Conservation (phyloP, 2,888 invertebrate genomes). For the Amphipoea lucens region DNA sequence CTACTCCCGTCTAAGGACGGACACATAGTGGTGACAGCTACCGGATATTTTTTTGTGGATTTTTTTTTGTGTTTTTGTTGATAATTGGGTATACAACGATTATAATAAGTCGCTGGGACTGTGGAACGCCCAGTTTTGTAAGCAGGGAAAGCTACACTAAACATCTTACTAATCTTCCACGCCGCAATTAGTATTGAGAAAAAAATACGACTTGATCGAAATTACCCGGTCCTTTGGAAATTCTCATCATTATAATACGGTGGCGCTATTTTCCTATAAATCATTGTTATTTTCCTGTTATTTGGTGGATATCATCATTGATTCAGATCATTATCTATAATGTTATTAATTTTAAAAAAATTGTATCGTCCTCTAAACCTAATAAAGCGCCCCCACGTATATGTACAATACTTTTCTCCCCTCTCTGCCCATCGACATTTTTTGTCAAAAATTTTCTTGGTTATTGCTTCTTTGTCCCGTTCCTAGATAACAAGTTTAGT, state of each 20-base stretch:
- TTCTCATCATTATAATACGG: conserved; percentile 34
- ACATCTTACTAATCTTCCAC: conserved; percentile 48
- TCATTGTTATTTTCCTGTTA: conserved; percentile 44
- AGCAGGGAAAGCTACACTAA: conserved; percentile 32
- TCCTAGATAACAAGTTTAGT: conserved; percentile 33
- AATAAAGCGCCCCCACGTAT: conserved; percentile 1
- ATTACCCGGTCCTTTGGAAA: conserved; percentile 26
- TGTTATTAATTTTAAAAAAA: conserved; percentile 33
- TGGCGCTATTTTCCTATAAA: conserved; percentile 19
- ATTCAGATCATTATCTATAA: conserved; percentile 20
- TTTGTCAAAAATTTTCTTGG: conserved; percentile 25
- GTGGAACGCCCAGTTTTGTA: conserved; percentile 3
- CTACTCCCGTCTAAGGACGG: conserved; percentile 58
- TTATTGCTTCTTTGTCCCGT: conserved; percentile 46
- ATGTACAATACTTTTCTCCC: conserved; percentile 22
- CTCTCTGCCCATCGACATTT: conserved; percentile 6
- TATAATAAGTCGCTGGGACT: conserved; percentile 13
- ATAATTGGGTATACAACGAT: conserved; percentile 37
- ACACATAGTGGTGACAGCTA: conserved; percentile 45
- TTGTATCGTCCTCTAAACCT: conserved; percentile 6
- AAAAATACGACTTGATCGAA: conserved; percentile 30
- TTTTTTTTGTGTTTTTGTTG: conserved; percentile 30
- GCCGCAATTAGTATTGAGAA: conserved; percentile 6
- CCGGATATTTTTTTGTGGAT: conserved; percentile 30
- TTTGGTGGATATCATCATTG: conserved; percentile 35